Evolutionary conservation across 2,113 vertebrate species (phyloP).

Genomic region (Siphamia tubifer): DNA sequence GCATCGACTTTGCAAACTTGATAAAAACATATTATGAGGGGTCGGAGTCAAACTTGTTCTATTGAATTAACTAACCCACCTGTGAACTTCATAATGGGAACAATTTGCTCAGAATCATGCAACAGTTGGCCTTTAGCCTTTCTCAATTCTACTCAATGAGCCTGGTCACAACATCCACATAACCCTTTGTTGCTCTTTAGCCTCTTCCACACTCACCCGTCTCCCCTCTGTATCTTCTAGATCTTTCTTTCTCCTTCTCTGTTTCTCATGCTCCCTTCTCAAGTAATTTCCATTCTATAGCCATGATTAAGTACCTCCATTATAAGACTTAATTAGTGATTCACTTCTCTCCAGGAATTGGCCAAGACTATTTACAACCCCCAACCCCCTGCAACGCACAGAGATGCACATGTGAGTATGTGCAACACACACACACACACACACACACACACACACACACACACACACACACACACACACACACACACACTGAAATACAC

Average conservation of each 20-base stretch:
- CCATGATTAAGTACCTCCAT: slow-evolving; percentile 51
- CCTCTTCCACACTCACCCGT: slow-evolving; percentile 13
- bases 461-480: not conserved
- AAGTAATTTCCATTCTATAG: slow-evolving; percentile 1
- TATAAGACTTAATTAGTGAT: slow-evolving; percentile 49
- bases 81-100: slow-evolving; percentile 37
- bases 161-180: not conserved
- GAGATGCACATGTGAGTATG: not conserved
- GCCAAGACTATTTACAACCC: slow-evolving; percentile 14
- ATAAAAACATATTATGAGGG: not conserved
- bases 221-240: not conserved
- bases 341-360: slow-evolving; percentile 25
- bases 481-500: not conserved
- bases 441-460: not conserved
- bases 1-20: not conserved
- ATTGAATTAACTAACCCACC: slow-evolving; percentile 12
- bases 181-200: slow-evolving; percentile 7
- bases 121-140: slow-evolving; percentile 21
- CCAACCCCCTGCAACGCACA: slow-evolving; percentile 1
- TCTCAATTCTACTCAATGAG: not conserved
- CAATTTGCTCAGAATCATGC: slow-evolving; percentile 49
- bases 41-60: slow-evolving; percentile 14
- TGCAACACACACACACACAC: not conserved
- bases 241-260: not conserved
- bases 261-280: not conserved